Evolutionary conservation across 2,888 invertebrate species (phyloP), one percentile per base, ranked within the genome.

Genomic region (Pristionchus fissidentatus): DNA sequence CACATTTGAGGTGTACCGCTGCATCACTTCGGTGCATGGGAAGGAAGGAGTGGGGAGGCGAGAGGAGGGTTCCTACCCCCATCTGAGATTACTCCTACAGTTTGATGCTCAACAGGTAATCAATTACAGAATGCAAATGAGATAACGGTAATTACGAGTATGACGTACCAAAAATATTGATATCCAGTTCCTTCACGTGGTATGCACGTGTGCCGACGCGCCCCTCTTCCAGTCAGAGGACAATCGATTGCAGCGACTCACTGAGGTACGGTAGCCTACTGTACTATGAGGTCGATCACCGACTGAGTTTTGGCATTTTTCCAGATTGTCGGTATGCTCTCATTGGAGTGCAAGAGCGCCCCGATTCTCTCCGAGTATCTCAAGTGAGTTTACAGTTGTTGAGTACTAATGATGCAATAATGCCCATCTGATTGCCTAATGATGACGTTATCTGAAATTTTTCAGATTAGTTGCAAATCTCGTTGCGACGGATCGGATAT

Each of bases 21-120:
- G 89, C 80, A 86, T 89, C 78, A 80, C 86, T 22, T 85, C 87
- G 7, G 52, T 88, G n/a, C 83, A 84, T 41, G 87, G 86, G 41
- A 87, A 86, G 75, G 84, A 88, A 43, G 85, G 86, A 7, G 73
- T 80, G 38, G 43, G 41, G n/a, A 26, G 32, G 80, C 19, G 52
- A 26, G 73, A 73, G 38, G 41, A n/a, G 4, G 84, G 83, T 19
- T 70, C 66, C 38, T 92, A 91, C 81, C 91, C 92, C 3, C 84
- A 89, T 83, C 85, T 94, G 66, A 90, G 95, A 86, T 95, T 95
- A 0, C 93, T 97, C 75, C 93, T 97, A 13, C 95, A 95, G 88
- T 97, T 96, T 92, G 96, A 97, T 92, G 95, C 95, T 0, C 94
- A 95, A 82, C 97, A 89, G 84, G 85, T 84, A 4, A 60, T 60